phyloP scores from a whole-genome alignment of 1,140 invertebrate genomes.

The Nebria ingens region DNA sequence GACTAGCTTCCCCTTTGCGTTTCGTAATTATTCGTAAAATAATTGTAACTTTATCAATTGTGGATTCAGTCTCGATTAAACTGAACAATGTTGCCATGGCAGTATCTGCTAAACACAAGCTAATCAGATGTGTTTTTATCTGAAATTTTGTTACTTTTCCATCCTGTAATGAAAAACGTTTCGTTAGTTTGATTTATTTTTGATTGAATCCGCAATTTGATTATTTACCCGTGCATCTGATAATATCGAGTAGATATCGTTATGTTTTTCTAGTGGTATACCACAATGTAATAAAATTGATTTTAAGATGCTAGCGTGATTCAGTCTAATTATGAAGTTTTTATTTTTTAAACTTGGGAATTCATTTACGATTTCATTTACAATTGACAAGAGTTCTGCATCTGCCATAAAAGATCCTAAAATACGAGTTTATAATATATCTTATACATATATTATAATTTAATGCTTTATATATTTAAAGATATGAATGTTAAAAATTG shows the following conservation, averaged over 20 bases:
- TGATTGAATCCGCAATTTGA: too few relatives aligned
- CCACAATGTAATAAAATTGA: conserved; percentile 72
- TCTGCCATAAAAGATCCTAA: conserved; percentile 64
- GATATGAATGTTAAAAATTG: too few relatives aligned
- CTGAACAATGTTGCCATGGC: conserved; percentile 56
- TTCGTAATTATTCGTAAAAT: conserved; percentile 48
- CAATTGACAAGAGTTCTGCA: conserved; percentile 71
- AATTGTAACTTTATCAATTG: conserved; percentile 51
- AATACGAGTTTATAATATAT: conserved; percentile 19
- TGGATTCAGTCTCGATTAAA: conserved; percentile 61
- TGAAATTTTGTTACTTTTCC: conserved; percentile 56
- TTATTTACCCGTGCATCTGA: conserved; percentile 45
- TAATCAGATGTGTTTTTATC: conserved; percentile 59
- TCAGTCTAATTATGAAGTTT: conserved; percentile 66
- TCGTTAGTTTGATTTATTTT: conserved; percentile 11
- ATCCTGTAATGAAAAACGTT: conserved; percentile 33
- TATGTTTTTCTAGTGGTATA: conserved; percentile 61
- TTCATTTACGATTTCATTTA: conserved; percentile 65
- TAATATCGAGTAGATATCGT: conserved; percentile 51
- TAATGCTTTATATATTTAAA: conserved; percentile 5
- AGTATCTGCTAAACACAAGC: conserved; percentile 55
- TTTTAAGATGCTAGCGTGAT: conserved; percentile 70
- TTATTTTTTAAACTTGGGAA: conserved; percentile 54
- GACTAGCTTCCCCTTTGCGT: conserved; percentile 51
- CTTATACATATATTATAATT: background rate